These are phyloP conservation scores for Xylota sylvarum DNA, from an alignment of 2,888 invertebrate species.

Conservation along the genomic window DNA sequence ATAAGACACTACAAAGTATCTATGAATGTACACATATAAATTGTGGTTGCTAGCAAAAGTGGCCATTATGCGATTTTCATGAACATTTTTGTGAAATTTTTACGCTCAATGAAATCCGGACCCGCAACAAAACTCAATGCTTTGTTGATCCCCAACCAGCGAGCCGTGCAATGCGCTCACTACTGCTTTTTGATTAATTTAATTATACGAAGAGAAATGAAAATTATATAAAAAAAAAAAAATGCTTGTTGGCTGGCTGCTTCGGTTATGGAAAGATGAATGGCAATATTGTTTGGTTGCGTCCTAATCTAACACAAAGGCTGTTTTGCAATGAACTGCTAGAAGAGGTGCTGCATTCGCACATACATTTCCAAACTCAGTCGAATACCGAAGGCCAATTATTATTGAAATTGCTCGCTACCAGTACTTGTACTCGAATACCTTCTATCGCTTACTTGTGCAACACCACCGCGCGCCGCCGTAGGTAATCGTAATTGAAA, in stretches of 20 bases:
- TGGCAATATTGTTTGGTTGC: conserved; percentile 55
- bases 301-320: conserved; percentile 56
- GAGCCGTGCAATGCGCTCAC: conserved; percentile 52
- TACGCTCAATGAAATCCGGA: conserved; percentile 66
- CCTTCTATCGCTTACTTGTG: conserved; percentile 56
- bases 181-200: conserved; percentile 72
- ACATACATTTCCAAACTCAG: conserved; percentile 49
- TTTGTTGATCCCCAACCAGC: conserved; percentile 57
- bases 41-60: conserved; percentile 31
- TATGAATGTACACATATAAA: too few relatives aligned
- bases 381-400: conserved; percentile 68
- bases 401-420: conserved; percentile 67
- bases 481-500: conserved; percentile 64
- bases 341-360: conserved; percentile 52
- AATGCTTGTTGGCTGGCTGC: conserved; percentile 16
- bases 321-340: conserved; percentile 44
- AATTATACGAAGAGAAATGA: conserved; percentile 69
- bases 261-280: conserved; percentile 71
- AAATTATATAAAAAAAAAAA: conserved; percentile 62
- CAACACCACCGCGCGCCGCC: conserved; percentile 17
- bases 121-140: conserved; percentile 33
- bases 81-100: conserved; percentile 67
- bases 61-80: conserved; percentile 62
- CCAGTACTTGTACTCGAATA: conserved; percentile 18
- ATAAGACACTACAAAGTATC: conserved; percentile 28